phyloP scores from a whole-genome alignment of 2,888 invertebrate genomes.

The Polymixis flavicincta region DNA sequence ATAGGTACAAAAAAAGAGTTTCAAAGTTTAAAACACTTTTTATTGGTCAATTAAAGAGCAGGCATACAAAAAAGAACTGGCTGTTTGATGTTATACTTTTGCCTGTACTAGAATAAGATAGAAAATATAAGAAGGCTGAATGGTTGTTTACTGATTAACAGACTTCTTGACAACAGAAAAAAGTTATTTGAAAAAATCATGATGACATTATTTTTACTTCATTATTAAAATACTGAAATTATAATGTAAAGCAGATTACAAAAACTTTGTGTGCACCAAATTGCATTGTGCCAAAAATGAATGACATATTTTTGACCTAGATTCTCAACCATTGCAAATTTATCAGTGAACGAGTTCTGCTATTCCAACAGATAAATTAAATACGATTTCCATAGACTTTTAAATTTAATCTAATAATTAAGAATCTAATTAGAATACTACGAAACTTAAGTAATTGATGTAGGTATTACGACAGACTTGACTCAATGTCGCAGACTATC shows the following conservation, averaged over 20 bases:
- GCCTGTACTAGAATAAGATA: neutral
- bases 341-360: neutral
- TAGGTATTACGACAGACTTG: constrained; percentile 22
- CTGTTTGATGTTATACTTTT: constrained; percentile 3
- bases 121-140: neutral
- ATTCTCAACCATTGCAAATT: constrained; percentile 15
- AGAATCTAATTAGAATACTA: constrained; percentile 24
- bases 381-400: neutral
- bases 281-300: constrained; percentile 30
- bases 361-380: neutral
- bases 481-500: constrained; percentile 21
- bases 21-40: neutral
- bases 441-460: constrained; percentile 10
- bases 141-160: neutral
- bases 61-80: neutral
- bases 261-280: neutral
- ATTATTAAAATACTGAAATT: neutral
- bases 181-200: neutral
- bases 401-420: too few species aligned
- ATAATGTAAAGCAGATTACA: neutral
- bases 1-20: constrained; percentile 4
- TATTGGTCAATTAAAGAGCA: neutral
- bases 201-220: neutral
- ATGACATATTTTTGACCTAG: constrained; percentile 41
- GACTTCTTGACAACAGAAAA: neutral